Evolutionary conservation across 2,888 invertebrate species (phyloP), one percentile per base, ranked within the genome.

Genomic region (Dynastes grantii): DNA sequence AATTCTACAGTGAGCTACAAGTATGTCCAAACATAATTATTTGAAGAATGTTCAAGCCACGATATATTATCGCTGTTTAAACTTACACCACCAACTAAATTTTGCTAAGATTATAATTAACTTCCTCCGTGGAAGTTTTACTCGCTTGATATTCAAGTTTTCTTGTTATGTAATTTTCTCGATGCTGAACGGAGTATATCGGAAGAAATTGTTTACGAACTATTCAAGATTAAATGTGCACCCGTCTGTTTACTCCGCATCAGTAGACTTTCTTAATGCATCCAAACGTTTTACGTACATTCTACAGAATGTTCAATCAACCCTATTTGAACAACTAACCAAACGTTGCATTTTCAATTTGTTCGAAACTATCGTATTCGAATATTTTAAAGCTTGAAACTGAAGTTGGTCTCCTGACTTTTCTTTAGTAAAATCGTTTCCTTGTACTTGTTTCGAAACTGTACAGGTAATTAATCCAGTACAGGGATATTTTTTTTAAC

Each of bases 191-290:
- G 16, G 22, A 29, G 55, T 53, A 53, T 61, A 40, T 58, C 22
- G 32, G 16, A 58, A 73, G 58, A 73, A 58, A 73, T 58, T 73
- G 73, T 61, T 73, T 73, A 11, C 13, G 11, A 58, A 73, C 55
- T 73, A 61, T 58, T 73, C 58, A 3, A 58, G 58, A 73, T 73
- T 58, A 58, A 61, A 58, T 45, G 73, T 58, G 22, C 16, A 58
- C 22, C 27, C 40, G 45, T 45, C 37, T 45, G 16, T 22, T 37
- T 68, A 51, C 68, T 51, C 11, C 11, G 49, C 49, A 68, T 13
- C 29, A 29, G 22, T 51, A 68, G 68, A 51, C 6, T 27, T 68
- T 51, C 27, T 37, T 73, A 73, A 61, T 61, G 45, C 40, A 61
- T 2, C 11, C 45, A 40, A 51, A 22, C 11, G 29, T 53, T 55